Evolutionary conservation across 1,140 invertebrate species (phyloP).

Genomic region (Spodoptera litura): DNA sequence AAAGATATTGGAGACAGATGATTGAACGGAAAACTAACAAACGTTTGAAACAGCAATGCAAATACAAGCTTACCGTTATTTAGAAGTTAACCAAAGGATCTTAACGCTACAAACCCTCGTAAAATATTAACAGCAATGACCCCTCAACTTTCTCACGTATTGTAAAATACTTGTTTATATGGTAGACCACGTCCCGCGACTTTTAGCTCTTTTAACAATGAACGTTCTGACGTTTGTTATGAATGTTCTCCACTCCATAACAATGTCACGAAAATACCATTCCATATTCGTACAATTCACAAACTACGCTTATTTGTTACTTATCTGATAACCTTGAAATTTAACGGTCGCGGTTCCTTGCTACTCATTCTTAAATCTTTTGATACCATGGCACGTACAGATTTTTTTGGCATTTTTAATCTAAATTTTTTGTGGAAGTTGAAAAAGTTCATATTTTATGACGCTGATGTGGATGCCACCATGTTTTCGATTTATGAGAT

Average conservation of each 20-base stretch:
- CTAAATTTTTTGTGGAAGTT: too few species aligned
- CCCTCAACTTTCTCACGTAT: slow-evolving; percentile 42
- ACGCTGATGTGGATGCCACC: too few species aligned
- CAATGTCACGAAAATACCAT: slow-evolving; percentile 52
- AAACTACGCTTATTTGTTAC: slow-evolving; percentile 13
- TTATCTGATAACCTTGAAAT: slow-evolving; percentile 47
- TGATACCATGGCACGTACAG: background rate
- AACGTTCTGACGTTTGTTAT: slow-evolving; percentile 25
- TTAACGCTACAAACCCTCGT: slow-evolving; percentile 28
- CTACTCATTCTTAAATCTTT: slow-evolving; percentile 31
- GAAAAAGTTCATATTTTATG: too few species aligned
- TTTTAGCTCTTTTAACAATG: slow-evolving; percentile 32
- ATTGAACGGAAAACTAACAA: too few species aligned
- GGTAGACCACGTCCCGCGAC: slow-evolving; percentile 40
- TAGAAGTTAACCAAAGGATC: slow-evolving; percentile 16
- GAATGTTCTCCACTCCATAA: slow-evolving; percentile 26
- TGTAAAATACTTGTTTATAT: slow-evolving; percentile 48
- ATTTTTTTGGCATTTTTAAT: background rate
- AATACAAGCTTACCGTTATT: slow-evolving; percentile 23
- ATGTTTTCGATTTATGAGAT: background rate
- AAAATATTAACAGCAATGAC: slow-evolving; percentile 37
- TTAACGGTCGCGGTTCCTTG: slow-evolving; percentile 9
- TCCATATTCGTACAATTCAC: slow-evolving; percentile 37
- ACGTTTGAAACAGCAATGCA: background rate
- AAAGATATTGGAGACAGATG: too few species aligned